Evolutionary conservation across 2,113 vertebrate genomes (phyloP), one percentile per base, ranked within the genome.

Genomic region (Ophiodon elongatus): DNA sequence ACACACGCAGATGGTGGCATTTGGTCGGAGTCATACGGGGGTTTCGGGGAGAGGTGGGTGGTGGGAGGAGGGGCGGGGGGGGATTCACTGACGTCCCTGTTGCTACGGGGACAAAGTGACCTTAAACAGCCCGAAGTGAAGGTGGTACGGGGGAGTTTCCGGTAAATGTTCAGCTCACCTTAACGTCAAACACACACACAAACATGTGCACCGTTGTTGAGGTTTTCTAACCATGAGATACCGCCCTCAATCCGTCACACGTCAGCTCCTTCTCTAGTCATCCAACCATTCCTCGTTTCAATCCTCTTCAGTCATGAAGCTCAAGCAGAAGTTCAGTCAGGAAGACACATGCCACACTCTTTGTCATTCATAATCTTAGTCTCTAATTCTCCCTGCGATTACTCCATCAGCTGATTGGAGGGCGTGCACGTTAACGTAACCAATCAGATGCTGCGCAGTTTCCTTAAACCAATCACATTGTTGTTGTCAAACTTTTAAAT

Each of bases 41-140:
- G 79, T 81, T 82, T 78, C 25, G 74, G 59, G 72, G 76, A 75
- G 82, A 76, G 87, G 65, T 65, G 52, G 76, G 65, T 41, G 71
- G 84, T 50, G 6, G 47, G 8, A n/a, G 72, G 76, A 75, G 82
- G 75, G 87, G 65, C 64, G 52, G 76, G 65, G 35, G 71, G 56
- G 25, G 45, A 87, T 79, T 84, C 65, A 56, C 65, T 93, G 92
- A 93, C 84, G 87, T 91, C 62, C 57, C 50, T 79, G 90, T 94
- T 95, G 93, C 91, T 89, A 92, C 79, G 87, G 93, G 93, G 90
- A 94, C 70, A 72, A 85, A 72, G 64, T 93, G 89, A 93, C 94
- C 93, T 94, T 94, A 93, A 87, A 85, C 83, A 90, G 87, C 85
- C 81, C 15, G 35, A 74, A 79, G 76, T 73, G 82, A 86, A 68